Conservation (phyloP, 2,113 vertebrate species). For the Colistium nudipinnis region DNA sequence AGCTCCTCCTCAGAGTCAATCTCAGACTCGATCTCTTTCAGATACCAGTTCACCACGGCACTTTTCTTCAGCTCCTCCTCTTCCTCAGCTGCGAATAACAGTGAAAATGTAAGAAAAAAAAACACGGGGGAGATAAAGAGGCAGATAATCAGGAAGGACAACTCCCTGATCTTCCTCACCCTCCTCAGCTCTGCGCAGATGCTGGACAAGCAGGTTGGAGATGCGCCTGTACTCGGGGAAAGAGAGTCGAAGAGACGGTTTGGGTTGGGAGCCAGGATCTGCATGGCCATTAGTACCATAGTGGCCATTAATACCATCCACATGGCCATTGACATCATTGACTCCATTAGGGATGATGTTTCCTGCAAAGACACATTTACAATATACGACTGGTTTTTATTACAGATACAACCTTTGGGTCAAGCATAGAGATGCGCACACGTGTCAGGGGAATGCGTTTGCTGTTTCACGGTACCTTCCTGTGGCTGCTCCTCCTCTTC, state of each 20-base stretch:
- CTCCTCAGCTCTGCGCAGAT: conserved; percentile 91
- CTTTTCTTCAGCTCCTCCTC: conserved; percentile 90
- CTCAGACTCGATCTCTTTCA: conserved; percentile 97
- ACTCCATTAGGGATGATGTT: conserved; percentile 82
- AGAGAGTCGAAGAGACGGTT: conserved; percentile 88
- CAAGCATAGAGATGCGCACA: neutral
- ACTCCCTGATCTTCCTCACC: conserved; percentile 81
- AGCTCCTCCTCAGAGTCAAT: conserved; percentile 97
- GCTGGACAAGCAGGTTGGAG: conserved; percentile 95
- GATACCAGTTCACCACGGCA: conserved; percentile 96
- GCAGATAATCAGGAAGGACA: neutral
- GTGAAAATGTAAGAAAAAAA: neutral
- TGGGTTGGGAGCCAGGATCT: conserved; percentile 76
- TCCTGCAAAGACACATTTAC: conserved; percentile 68
- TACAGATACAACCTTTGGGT: neutral
- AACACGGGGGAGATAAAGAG: neutral
- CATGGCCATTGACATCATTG: conserved; percentile 73
- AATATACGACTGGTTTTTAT: neutral
- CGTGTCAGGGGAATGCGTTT: neutral
- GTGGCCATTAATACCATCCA: conserved; percentile 72
- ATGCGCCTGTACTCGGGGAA: conserved; percentile 93
- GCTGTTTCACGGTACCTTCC: conserved; percentile 72
- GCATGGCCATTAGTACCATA: conserved; percentile 80
- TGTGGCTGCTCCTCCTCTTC: conserved; percentile 76
- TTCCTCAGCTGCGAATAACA: conserved; percentile 84